phyloP scores from a whole-genome alignment of 1,140 invertebrate genomes.

The Aphelenchoides avenae region DNA sequence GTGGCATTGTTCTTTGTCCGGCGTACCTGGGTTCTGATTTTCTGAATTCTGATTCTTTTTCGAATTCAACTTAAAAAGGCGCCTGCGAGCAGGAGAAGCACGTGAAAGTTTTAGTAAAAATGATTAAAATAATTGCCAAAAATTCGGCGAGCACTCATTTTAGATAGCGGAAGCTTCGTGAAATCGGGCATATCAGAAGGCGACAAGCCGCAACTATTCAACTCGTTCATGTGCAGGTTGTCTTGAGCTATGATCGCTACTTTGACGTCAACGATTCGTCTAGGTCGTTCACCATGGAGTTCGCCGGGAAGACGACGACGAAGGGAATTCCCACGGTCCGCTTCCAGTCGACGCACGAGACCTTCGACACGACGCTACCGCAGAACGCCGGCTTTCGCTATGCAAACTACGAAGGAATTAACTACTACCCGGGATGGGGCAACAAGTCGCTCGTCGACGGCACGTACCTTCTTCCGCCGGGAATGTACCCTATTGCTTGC shows the following conservation, averaged over 20 bases:
- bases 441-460: conserved; percentile 34
- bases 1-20: too few species aligned
- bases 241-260: not conserved
- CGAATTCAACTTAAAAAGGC: not conserved
- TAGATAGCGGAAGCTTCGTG: conserved; percentile 35
- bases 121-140: not conserved
- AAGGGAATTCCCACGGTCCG: conserved; percentile 28
- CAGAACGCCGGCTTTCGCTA: conserved; percentile 46
- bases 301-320: conserved; percentile 13
- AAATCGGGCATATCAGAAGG: conserved; percentile 17
- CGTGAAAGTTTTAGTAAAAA: not conserved
- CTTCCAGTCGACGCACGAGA: conserved; percentile 16
- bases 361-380: conserved; percentile 38
- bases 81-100: not conserved
- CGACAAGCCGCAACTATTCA: conserved; percentile 26
- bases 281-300: conserved; percentile 36
- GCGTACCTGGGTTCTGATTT: too few species aligned
- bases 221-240: conserved; percentile 38
- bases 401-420: conserved; percentile 32
- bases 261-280: not conserved
- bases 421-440: conserved; percentile 49
- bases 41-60: not conserved
- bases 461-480: conserved; percentile 42
- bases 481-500: conserved; percentile 40
- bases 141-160: not conserved